Base-by-base conservation (phyloP, 2,888 invertebrate genomes). In the Dichetophora obliterata region DNA sequence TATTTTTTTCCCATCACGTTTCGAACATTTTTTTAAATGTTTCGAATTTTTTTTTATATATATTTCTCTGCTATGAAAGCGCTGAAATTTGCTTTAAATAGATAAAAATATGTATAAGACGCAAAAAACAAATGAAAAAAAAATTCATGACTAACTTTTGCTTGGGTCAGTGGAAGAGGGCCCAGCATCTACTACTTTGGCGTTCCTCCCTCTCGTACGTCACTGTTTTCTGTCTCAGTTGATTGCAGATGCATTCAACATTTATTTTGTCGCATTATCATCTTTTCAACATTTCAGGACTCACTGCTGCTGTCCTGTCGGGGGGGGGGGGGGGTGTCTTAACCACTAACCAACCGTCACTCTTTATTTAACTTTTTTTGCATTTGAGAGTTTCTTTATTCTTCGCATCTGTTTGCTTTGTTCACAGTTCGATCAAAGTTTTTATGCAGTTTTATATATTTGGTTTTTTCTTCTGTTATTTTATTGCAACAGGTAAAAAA, bases 1-100 rank as follows among this genome's bases (percentile, higher is more conserved):
- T 24, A 59, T 24, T 22, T n/a, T 70, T 75, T 75, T 75, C 59
- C 43, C 14, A 76, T 76, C 76, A 76, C 76, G 76, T 76, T 71
- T 65, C 37, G 43, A 9, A 54, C 71, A 71, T 71, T 75, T 65
- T 70, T 66, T 66, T 74, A 74, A 74, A 74, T 74, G 66, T 74
- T 66, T 34, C n/a, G 34, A 74, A 74, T 54, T 66, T 22, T 74
- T 22, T 31, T 34, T 43, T 34, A 2, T 43, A 9, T 16, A 34
- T 31, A 24, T 50, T 57, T 50, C 50, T 37, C 5, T 57, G 71
- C 57, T 37, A 31, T 3, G 63, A 73, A 57, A 34, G 57, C 72
- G 61, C 48, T n/a, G 37, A 65, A 74, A 22, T 66, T 66, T 34
- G 37, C 27, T 74, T 65, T 27, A 52, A 27, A 73, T 27, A 34